phyloP scores from a whole-genome alignment of 64 coral and sea anemone genomes.

The Porites australiensis region DNA sequence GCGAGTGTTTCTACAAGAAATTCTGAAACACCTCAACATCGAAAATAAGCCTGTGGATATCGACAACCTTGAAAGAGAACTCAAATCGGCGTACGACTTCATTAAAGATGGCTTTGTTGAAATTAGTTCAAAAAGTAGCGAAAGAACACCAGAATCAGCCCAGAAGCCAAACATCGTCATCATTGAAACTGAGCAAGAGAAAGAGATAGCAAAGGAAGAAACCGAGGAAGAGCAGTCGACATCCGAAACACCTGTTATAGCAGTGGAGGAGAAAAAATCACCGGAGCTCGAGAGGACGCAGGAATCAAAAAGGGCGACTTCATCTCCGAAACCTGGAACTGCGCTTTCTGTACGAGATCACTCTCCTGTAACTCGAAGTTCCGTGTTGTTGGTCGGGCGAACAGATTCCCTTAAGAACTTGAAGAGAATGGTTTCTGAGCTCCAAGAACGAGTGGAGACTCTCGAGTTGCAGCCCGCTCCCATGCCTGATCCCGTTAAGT shows the following conservation, averaged over 20 bases:
- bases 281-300: background rate
- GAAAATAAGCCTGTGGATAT: conserved; percentile 69
- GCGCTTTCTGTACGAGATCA: conserved; percentile 6
- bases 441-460: conserved; percentile 75
- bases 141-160: background rate
- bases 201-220: background rate
- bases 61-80: conserved; percentile 47
- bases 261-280: background rate
- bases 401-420: conserved; percentile 51
- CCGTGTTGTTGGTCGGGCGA: conserved; percentile 35
- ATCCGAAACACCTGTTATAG: background rate
- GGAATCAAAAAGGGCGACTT: background rate
- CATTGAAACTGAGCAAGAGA: background rate
- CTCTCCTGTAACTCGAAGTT: background rate
- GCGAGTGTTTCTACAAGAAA: conserved; percentile 77
- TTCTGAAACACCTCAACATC: conserved; percentile 77
- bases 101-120: conserved; percentile 69
- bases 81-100: conserved; percentile 70
- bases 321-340: background rate
- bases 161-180: background rate
- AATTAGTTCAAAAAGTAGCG: background rate
- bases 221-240: background rate
- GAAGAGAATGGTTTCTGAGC: conserved; percentile 65
- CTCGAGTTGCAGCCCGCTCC: conserved; percentile 36
- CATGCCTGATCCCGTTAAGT: background rate